Evolutionary conservation across 35 echinoderm and acorn worm genomes (phyloP).

Genomic region (Apostichopus japonicus): DNA sequence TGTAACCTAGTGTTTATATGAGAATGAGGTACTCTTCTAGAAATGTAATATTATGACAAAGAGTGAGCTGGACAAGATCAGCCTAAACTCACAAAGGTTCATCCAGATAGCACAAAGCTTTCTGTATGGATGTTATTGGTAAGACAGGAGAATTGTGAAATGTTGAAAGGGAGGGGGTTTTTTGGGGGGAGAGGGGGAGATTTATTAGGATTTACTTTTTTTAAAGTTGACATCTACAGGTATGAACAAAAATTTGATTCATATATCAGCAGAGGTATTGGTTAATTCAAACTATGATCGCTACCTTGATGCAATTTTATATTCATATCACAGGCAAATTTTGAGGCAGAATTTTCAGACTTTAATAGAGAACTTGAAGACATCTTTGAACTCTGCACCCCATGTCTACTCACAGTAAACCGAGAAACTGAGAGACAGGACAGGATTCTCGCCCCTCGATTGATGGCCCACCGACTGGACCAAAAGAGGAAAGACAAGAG

Average conservation of each 20-base stretch:
- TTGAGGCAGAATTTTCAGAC: neutral
- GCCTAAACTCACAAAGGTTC: no score
- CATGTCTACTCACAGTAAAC: conserved; percentile 10
- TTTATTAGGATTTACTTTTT: no score
- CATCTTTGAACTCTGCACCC: neutral
- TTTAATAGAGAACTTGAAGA: conserved; percentile 1
- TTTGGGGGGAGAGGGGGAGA: no score
- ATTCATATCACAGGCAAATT: neutral
- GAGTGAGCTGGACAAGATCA: no score
- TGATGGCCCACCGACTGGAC: neutral
- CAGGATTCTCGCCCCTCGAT: neutral
- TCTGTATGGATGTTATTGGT: no score
- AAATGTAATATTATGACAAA: neutral
- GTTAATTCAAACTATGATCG: neutral
- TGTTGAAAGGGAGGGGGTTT: no score
- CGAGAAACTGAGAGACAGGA: conserved; percentile 27
- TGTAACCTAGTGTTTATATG: neutral
- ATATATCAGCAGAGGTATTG: no score
- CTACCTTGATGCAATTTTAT: neutral
- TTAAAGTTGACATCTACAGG: no score
- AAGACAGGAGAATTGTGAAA: no score
- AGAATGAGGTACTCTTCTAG: neutral
- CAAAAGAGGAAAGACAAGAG: neutral
- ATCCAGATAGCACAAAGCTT: no score
- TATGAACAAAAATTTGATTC: no score